Evolutionary conservation across 2,888 invertebrate genomes (phyloP).

Genomic region (Choreutis nemorana): DNA sequence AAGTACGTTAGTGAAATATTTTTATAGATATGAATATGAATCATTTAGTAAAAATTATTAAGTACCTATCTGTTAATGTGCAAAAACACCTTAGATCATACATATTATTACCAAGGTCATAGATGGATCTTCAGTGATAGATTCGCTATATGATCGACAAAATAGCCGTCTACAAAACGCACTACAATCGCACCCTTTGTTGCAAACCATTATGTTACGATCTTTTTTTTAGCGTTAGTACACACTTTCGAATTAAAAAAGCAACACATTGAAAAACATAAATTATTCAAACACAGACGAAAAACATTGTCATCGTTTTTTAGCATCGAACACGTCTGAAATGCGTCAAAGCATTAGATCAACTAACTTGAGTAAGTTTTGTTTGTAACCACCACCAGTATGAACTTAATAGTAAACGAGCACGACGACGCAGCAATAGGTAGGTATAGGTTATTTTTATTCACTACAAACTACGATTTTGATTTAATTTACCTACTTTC

Average conservation of each 20-base stretch:
- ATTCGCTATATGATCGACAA: slow-evolving; percentile 30
- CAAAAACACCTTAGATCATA: not conserved
- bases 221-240: no score
- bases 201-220: slow-evolving; percentile 27
- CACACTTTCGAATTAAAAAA: not conserved
- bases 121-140: slow-evolving; percentile 15
- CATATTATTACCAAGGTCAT: slow-evolving; percentile 25
- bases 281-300: no score
- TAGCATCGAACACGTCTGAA: no score
- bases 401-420: no score
- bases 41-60: not conserved
- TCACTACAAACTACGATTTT: not conserved
- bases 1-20: no score
- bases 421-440: no score
- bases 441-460: not conserved
- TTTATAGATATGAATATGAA: no score
- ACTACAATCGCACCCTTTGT: slow-evolving; percentile 37
- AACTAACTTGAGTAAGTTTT: no score
- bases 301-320: no score
- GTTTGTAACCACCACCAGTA: no score
- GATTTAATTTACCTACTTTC: not conserved
- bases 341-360: no score
- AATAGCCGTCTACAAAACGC: slow-evolving; percentile 44
- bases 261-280: not conserved
- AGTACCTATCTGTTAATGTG: not conserved